Conservation (phyloP, 2,113 vertebrate species). For the Mustela nigripes region DNA sequence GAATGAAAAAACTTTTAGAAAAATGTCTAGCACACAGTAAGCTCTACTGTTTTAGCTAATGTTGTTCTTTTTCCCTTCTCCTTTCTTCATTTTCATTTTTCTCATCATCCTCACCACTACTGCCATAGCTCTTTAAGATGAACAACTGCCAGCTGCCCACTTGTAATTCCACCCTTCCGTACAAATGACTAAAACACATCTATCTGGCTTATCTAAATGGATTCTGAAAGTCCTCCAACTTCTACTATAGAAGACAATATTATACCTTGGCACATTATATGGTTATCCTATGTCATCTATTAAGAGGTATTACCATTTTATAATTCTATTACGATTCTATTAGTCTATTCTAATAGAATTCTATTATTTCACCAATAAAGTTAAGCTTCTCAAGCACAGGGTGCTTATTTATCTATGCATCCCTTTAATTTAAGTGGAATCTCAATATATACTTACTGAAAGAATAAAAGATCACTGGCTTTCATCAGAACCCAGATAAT, state of each 20-base stretch:
- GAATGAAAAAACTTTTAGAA: slow-evolving; percentile 20
- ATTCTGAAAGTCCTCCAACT: not conserved
- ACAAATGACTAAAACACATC: not conserved
- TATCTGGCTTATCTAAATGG: not conserved
- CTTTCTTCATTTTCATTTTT: not conserved
- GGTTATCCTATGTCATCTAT: not conserved
- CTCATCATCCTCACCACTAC: not conserved
- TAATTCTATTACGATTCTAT: not conserved
- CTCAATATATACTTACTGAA: not conserved
- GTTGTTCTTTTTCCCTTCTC: not conserved
- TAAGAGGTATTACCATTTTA: not conserved
- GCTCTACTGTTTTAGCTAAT: not conserved
- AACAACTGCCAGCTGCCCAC: not conserved
- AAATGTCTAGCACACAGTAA: not conserved
- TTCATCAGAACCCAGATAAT: not conserved
- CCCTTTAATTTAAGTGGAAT: not conserved
- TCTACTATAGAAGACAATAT: not conserved
- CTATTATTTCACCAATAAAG: not conserved
- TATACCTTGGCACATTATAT: not conserved
- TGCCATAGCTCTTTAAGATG: not conserved
- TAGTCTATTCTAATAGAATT: not conserved
- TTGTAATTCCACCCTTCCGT: not conserved
- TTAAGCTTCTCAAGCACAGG: not conserved
- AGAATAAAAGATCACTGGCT: not conserved
- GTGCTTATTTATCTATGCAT: not conserved